Base-by-base conservation (phyloP, 2,113 vertebrate species). In the Dromaius novaehollandiae region DNA sequence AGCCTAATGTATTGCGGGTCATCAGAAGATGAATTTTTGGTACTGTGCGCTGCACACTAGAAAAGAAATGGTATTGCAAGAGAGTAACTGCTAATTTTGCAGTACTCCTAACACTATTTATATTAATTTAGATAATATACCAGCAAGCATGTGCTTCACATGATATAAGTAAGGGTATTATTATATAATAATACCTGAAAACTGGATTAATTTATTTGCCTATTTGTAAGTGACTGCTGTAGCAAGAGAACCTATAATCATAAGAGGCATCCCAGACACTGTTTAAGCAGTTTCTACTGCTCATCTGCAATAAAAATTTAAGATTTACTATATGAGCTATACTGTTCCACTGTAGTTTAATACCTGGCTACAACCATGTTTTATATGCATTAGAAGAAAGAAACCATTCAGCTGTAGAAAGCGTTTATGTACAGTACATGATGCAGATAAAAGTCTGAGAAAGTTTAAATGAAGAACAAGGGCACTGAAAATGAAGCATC, bases 361-460 rank as follows among this genome's bases (percentile, higher is more conserved):
- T 96, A 95, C 85, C 91, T 88, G 96, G 95, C 90, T 95, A 93
- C 96, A 91, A 92, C 88, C 82, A 96, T 95, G 92, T 96, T 98
- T 97, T 96, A 96, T 94, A 96, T 95, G 94, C 93, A 93, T 97
- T 96, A 96, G 75, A 83, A 98, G 97, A 95, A 97, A 96, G 97
- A 95, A 97, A 95, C 88, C 91, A 81, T 95, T 97, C 91, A 89
- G 90, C 94, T 95, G 94, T 92, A 95, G 96, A 97, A 97, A 95
- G 88, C 77, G 60, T 97, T 93, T 97, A 97, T 96, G 95, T 97
- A 97, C 87, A 95, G 92, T 93, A 92, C 95, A 96, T 90, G 95
- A 97, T 96, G 94, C 95, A 97, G 95, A 92, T 96, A 97, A 96
- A 96, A 93, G 86, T 97, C 94, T 91, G 82, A 95, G 94, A 94